Evolutionary conservation across 2,797 vertebrate genomes (phyloP), one percentile per base, ranked within the genome.

Genomic region (Pseudopleuronectes americanus): DNA sequence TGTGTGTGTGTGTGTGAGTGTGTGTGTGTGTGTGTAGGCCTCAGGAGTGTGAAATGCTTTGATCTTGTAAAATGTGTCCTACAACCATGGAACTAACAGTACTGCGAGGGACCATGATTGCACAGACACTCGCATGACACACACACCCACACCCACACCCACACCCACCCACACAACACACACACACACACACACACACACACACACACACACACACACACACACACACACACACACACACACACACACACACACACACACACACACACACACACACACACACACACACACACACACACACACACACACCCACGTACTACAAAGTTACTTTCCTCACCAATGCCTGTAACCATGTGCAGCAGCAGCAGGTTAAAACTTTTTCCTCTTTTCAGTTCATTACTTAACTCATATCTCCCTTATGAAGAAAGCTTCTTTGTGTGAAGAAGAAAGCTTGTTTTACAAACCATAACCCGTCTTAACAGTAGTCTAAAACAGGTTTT

Each of bases 51-150:
- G 77, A 74, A 72, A 73, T 10, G 52, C 87, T 92, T 91, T 92
- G 91, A 93, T 93, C 87, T 86, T 56, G 61, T 64, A 79, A 88
- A 91, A 89, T 81, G 84, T 85, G 89, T 88, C 87, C 78, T 76
- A 77, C 82, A 81, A 71, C 66, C 36, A 17, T 77, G 71, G 80
- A 80, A 67, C 76, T 79, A 70, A 80, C 77, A 82, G 77, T 76
- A 74, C 77, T 76, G 79, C 69, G 43, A 83, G 79, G 68, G 65
- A 83, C 84, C 84, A 65, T 73, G 65, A 82, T 69, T 69, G 43
- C 67, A 66, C 67, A 60, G 28, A 68, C 14, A 38, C 23, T 54
- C 45, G 48, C 41, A 55, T 63, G 24, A 24, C 56, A n/a, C 17
- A n/a, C 45, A n/a, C 45, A 47, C 45, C 71, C 45, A 65, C 17